Percentiles rank a stretch among this genome's conserved stretches.
phyloP scores from a whole-genome alignment of 1,140 invertebrate species.

The Drosophila orosa region DNA sequence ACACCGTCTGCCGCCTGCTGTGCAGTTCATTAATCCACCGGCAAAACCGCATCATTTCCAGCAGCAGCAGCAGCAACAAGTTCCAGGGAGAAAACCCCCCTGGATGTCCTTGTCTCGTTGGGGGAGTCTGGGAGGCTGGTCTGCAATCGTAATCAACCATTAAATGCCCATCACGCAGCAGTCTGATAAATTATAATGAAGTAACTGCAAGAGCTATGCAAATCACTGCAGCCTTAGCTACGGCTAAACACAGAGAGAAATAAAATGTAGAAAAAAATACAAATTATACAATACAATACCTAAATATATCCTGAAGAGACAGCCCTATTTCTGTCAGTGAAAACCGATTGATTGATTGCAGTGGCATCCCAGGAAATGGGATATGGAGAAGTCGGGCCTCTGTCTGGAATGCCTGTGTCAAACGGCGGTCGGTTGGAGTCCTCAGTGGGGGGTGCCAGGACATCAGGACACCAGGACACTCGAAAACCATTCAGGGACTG shows the following conservation, averaged over 20 bases:
- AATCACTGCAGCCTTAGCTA: conserved; percentile 17
- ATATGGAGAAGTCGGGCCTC: not conserved
- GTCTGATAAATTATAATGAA: conserved; percentile 24
- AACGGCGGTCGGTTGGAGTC: not conserved
- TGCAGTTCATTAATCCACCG: conserved; percentile 35
- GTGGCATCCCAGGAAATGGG: not conserved
- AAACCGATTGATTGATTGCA: conserved; percentile 3
- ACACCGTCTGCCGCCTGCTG: not conserved
- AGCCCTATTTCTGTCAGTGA: not conserved
- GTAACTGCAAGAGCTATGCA: conserved; percentile 34
- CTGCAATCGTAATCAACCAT: conserved; percentile 16
- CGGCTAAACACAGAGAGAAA: not conserved
- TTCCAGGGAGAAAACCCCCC: not conserved
- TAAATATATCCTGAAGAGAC: not conserved
- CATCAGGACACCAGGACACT: not conserved
- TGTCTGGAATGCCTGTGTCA: conserved; percentile 7
- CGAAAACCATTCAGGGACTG: not conserved
- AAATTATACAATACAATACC: not conserved
- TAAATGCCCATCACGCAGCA: conserved; percentile 28
- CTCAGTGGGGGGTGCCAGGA: not conserved
- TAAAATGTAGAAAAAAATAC: too few species aligned
- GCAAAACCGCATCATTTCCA: conserved; percentile 51
- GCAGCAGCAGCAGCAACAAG: conserved; percentile 31
- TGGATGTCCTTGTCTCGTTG: not conserved
- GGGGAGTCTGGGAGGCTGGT: not conserved